A percentile compares a stretch with the other conserved stretches of the same genome.
phyloP scores from a whole-genome alignment of 2,797 vertebrate species.

The Gobio occitaniae region DNA sequence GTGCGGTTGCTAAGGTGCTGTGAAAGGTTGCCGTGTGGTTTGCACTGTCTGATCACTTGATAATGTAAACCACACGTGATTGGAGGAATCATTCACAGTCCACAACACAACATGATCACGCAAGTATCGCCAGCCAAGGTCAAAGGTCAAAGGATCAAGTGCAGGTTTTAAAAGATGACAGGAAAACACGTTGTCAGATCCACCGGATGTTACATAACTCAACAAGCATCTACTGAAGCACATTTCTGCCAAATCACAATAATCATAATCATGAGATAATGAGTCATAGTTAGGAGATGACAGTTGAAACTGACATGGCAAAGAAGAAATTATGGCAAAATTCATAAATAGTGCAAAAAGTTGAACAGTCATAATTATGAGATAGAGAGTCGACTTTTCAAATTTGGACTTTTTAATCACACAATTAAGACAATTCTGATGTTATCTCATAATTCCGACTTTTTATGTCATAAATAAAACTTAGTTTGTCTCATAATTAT shows the following conservation, averaged over 20 bases:
- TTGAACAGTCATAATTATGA: too few relatives aligned
- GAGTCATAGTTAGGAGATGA: background rate
- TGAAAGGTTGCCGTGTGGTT: background rate
- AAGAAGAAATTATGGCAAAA: too few relatives aligned
- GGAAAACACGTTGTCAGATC: background rate
- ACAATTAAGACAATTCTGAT: too few relatives aligned
- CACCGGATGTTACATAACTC: too few relatives aligned
- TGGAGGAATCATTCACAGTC: background rate
- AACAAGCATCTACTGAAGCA: too few relatives aligned
- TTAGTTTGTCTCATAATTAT: too few relatives aligned
- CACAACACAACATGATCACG: background rate
- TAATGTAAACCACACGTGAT: background rate
- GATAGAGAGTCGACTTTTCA: background rate
- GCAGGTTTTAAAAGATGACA: background rate
- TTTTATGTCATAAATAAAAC: too few relatives aligned
- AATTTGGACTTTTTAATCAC: background rate
- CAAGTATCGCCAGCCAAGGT: background rate
- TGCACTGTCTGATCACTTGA: background rate
- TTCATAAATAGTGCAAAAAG: too few relatives aligned
- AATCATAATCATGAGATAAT: background rate
- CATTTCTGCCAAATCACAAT: background rate
- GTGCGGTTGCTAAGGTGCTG: background rate
- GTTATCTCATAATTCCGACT: too few relatives aligned
- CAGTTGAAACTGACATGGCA: too few relatives aligned
- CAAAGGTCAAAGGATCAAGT: conserved; percentile 4